These are phyloP conservation scores for Elymnias hypermnestra DNA, from an alignment of 1,140 invertebrate species.

Conservation along the genomic window DNA sequence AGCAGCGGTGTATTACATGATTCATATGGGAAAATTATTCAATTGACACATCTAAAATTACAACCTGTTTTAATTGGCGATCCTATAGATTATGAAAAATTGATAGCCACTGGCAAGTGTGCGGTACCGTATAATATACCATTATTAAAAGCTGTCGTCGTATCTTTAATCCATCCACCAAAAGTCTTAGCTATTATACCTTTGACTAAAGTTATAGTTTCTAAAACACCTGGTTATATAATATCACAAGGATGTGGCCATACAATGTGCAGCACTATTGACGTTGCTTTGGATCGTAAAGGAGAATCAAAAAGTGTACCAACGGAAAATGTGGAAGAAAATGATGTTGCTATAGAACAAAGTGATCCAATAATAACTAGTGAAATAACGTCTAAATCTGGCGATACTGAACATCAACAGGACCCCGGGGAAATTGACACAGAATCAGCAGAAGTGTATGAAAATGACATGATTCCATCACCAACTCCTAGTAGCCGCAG, in stretches of 20 bases:
- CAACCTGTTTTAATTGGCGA: slow-evolving; percentile 33
- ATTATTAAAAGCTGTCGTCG: slow-evolving; percentile 31
- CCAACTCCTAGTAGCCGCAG: too few species aligned
- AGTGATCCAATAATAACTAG: too few species aligned
- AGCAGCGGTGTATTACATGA: slow-evolving; percentile 24
- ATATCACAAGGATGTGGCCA: neutral
- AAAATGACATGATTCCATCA: neutral
- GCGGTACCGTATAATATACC: slow-evolving; percentile 18
- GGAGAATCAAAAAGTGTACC: neutral
- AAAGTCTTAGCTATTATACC: slow-evolving; percentile 37
- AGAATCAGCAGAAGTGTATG: neutral
- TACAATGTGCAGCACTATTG: neutral
- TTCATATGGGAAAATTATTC: slow-evolving; percentile 18
- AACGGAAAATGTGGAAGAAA: neutral
- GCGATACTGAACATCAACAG: too few species aligned
- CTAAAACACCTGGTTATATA: neutral
- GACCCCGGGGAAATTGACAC: too few species aligned
- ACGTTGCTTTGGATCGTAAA: neutral
- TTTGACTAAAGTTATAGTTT: slow-evolving; percentile 1
- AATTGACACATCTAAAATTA: slow-evolving; percentile 26
- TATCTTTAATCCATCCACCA: slow-evolving; percentile 22
- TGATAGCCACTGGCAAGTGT: slow-evolving; percentile 8
- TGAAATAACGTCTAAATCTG: too few species aligned
- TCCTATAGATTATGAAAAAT: slow-evolving; percentile 18
- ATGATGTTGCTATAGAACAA: too few species aligned